phyloP scores from a whole-genome alignment of 2,888 invertebrate genomes.

The Melanotus villosus region DNA sequence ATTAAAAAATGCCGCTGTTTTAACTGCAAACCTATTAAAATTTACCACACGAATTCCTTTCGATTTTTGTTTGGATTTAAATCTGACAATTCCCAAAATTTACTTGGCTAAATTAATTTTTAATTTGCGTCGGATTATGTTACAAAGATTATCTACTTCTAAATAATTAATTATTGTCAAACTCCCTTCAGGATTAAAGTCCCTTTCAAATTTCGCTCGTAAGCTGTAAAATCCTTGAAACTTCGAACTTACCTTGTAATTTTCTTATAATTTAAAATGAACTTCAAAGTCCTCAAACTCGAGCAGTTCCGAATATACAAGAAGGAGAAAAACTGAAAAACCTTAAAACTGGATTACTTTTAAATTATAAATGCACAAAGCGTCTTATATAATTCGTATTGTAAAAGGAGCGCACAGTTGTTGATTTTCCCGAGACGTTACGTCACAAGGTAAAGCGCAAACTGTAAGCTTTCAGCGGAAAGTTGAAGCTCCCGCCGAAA shows the following conservation, averaged over 20 bases:
- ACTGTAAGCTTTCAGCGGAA: conserved; percentile 52
- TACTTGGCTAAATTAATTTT: no score
- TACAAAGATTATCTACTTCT: no score
- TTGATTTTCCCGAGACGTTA: conserved; percentile 43
- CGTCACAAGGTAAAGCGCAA: conserved; percentile 46
- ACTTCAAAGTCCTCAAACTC: conserved; percentile 1
- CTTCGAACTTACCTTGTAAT: conserved; percentile 2
- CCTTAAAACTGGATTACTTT: background rate
- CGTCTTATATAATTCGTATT: conserved; percentile 24
- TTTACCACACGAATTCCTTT: no score
- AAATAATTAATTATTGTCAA: background rate
- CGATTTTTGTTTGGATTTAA: no score
- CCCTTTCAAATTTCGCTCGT: background rate
- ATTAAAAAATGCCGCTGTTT: no score
- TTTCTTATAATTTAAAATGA: background rate
- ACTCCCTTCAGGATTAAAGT: background rate
- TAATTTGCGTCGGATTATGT: no score
- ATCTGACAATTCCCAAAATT: no score
- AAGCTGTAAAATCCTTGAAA: background rate
- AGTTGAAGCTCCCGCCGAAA: conserved; percentile 46
- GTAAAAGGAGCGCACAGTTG: conserved; percentile 32
- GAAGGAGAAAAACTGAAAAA: conserved; percentile 2
- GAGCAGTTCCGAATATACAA: background rate
- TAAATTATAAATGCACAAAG: conserved; percentile 21
- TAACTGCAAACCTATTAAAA: no score